Percentiles rank a stretch among this genome's conserved stretches.
Evolutionary conservation across 2,797 vertebrate genomes (phyloP).

Genomic region (Tolypeutes matacus): DNA sequence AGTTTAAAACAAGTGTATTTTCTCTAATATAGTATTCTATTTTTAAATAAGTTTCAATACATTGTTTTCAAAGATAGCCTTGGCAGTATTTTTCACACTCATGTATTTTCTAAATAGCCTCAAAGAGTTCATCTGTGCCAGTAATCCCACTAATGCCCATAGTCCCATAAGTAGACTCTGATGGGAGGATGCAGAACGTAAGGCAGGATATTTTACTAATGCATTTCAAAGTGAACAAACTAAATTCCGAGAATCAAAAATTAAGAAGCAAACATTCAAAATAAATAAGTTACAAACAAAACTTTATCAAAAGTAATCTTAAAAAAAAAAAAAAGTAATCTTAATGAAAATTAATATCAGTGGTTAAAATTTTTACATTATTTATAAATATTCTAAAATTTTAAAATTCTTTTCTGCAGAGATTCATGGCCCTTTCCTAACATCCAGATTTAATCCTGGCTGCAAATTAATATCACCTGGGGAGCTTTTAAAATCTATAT

Average conservation of each 20-base stretch:
- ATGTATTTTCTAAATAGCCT: not conserved
- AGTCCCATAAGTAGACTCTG: not conserved
- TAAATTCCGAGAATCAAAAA: not conserved
- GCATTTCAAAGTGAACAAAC: not conserved
- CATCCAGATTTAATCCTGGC: not conserved
- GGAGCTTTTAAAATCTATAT: not conserved
- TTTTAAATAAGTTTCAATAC: constrained; percentile 53
- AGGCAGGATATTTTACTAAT: not conserved
- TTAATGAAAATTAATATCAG: constrained; percentile 27
- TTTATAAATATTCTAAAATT: not conserved
- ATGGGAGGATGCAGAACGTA: not conserved
- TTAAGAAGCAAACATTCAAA: constrained; percentile 34
- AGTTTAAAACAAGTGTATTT: constrained; percentile 55
- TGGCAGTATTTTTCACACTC: not conserved
- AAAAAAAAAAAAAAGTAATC: no score
- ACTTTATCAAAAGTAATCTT: not conserved
- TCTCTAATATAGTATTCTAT: constrained; percentile 3
- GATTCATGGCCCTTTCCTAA: not conserved
- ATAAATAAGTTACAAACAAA: constrained; percentile 18
- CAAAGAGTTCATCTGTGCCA: not conserved
- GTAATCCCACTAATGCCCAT: not conserved
- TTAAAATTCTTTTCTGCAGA: not conserved
- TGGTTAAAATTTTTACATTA: not conserved
- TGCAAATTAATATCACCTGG: not conserved
- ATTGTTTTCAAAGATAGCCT: constrained; percentile 12